Evolutionary conservation across 2,888 invertebrate species (phyloP).

Genomic region (Coecobrya sp.): DNA sequence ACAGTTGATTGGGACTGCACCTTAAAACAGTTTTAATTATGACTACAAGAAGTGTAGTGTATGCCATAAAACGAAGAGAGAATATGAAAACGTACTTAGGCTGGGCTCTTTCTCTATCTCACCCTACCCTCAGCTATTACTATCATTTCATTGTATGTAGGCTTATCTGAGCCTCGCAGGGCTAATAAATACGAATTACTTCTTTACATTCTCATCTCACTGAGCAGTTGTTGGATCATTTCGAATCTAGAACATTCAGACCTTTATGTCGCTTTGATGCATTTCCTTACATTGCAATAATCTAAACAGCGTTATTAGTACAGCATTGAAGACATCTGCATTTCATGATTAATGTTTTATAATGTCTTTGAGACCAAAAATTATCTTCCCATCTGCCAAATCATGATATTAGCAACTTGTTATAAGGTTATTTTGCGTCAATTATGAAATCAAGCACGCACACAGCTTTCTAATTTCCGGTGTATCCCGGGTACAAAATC

Average conservation of each 20-base stretch:
- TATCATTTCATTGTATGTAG: conserved; percentile 15
- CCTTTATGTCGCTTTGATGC: background rate
- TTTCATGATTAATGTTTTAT: background rate
- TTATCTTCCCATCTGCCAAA: too few relatives aligned
- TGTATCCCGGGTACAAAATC: background rate
- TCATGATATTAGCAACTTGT: too few relatives aligned
- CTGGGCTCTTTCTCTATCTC: conserved; percentile 57
- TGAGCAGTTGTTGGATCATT: background rate
- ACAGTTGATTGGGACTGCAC: conserved; percentile 77
- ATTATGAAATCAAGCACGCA: background rate
- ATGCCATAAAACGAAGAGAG: conserved; percentile 43
- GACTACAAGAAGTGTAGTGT: conserved; percentile 1
- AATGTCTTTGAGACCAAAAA: background rate
- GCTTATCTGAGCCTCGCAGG: conserved; percentile 57
- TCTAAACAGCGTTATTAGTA: background rate
- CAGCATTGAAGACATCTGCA: background rate
- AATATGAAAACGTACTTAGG: conserved; percentile 64
- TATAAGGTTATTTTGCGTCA: too few relatives aligned
- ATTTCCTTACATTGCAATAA: background rate
- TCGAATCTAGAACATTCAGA: conserved; percentile 27
- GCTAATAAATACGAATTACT: conserved; percentile 64
- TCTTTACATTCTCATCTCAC: conserved; percentile 21
- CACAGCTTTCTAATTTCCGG: background rate
- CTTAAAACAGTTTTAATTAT: conserved; percentile 79
- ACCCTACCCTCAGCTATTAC: conserved; percentile 37